These are phyloP conservation scores for Diplogasteroides magnus DNA, from an alignment of 1,140 invertebrate species.

Conservation along the genomic window DNA sequence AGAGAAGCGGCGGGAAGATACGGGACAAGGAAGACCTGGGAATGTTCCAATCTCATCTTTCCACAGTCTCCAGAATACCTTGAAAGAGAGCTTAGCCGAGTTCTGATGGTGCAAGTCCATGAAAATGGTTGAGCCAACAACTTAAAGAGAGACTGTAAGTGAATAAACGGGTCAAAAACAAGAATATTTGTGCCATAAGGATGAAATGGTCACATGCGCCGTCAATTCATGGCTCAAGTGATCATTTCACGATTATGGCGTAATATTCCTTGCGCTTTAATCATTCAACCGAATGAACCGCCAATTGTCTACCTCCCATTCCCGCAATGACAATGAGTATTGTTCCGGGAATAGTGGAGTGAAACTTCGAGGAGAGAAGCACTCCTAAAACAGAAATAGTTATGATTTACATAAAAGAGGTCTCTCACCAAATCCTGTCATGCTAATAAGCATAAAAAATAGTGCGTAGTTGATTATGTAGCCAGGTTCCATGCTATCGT, in stretches of 20 bases:
- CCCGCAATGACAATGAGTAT: neutral
- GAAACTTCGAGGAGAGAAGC: neutral
- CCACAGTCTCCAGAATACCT: conserved; percentile 17
- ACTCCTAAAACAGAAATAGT: conserved; percentile 6
- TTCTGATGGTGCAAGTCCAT: neutral
- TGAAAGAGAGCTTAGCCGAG: conserved; percentile 8
- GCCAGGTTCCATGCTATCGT: conserved; percentile 2
- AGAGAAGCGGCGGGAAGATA: conserved; percentile 75
- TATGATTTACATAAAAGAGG: conserved; percentile 8
- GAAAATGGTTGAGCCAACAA: neutral
- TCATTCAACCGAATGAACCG: no score
- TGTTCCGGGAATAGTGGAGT: neutral
- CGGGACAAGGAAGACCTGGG: conserved; percentile 76
- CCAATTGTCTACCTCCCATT: neutral
- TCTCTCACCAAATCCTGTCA: conserved; percentile 1
- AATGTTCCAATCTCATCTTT: conserved; percentile 27
- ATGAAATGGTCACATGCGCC: no score
- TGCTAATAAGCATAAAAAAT: conserved; percentile 13
- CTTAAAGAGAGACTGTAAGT: neutral
- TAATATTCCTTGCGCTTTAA: no score
- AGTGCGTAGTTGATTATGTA: conserved; percentile 7
- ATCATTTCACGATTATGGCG: no score
- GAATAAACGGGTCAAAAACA: conserved; percentile 14
- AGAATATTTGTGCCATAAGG: conserved; percentile 11
- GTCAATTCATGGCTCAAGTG: no score